Evolutionary conservation across 1,140 invertebrate species (phyloP).

Genomic region (Tetramorium parvispinum): DNA sequence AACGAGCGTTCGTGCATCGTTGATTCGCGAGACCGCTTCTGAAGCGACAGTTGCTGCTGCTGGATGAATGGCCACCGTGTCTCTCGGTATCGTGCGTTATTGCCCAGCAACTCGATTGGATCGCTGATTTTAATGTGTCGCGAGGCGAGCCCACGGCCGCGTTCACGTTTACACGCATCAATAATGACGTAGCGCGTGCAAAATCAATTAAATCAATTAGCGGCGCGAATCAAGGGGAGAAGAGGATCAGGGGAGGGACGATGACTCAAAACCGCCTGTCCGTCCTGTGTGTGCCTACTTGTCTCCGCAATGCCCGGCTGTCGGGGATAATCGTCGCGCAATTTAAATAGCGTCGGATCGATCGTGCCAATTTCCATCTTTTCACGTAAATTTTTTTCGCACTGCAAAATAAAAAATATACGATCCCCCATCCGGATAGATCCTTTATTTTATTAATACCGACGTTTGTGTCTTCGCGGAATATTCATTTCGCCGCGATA

Average conservation of each 20-base stretch:
- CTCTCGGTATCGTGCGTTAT: slow-evolving; percentile 70
- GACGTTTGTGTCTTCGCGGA: background rate
- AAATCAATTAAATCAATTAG: slow-evolving; percentile 78
- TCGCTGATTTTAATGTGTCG: slow-evolving; percentile 75
- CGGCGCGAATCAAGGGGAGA: slow-evolving; percentile 39
- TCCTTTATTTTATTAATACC: slow-evolving; percentile 6
- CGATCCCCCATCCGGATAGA: background rate
- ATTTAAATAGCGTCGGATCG: slow-evolving; percentile 39
- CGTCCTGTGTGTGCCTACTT: slow-evolving; percentile 35
- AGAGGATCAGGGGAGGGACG: background rate
- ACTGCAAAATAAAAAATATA: slow-evolving; percentile 18
- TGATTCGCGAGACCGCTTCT: slow-evolving; percentile 60
- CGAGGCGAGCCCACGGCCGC: slow-evolving; percentile 7
- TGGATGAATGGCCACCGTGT: slow-evolving; percentile 47
- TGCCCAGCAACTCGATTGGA: slow-evolving; percentile 71
- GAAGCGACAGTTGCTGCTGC: slow-evolving; percentile 49
- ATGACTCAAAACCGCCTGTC: slow-evolving; percentile 42
- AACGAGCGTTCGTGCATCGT: slow-evolving; percentile 62
- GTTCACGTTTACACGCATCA: slow-evolving; percentile 67
- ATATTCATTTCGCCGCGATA: slow-evolving; percentile 27
- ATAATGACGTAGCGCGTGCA: slow-evolving; percentile 72
- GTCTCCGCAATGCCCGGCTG: slow-evolving; percentile 19
- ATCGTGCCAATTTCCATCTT: slow-evolving; percentile 8
- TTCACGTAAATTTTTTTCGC: background rate
- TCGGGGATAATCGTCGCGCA: slow-evolving; percentile 7